Conservation (phyloP, 1,140 invertebrate genomes). For the Heliconius nattereri region DNA sequence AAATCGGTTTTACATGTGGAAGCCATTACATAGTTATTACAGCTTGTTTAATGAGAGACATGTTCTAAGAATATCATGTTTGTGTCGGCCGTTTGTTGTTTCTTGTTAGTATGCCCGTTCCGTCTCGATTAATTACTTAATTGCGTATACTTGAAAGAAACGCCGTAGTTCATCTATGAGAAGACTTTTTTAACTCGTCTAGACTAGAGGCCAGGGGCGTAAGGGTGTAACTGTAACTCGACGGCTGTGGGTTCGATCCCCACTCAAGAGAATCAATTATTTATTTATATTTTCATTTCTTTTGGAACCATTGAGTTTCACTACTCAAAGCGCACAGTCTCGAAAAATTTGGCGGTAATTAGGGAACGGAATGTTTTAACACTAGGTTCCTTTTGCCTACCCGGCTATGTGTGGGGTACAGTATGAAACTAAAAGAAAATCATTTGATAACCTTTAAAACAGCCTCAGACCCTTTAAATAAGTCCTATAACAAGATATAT, state of each 20-base stretch:
- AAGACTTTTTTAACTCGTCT: neutral
- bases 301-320: no score
- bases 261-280: no score
- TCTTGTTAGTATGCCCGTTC: slow-evolving; percentile 23
- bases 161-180: slow-evolving; percentile 22
- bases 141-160: slow-evolving; percentile 34
- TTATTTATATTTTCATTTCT: no score
- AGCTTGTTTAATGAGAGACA: slow-evolving; percentile 34
- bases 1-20: slow-evolving; percentile 26
- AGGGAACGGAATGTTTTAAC: no score
- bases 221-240: no score
- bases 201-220: neutral
- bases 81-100: slow-evolving; percentile 28
- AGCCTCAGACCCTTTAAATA: no score
- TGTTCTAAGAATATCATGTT: slow-evolving; percentile 38
- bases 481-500: neutral
- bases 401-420: no score
- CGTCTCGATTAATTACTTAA: slow-evolving; percentile 40
- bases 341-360: no score
- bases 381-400: no score
- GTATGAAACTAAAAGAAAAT: no score
- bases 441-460: neutral
- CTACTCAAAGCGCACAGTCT: no score
- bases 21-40: slow-evolving; percentile 30
- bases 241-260: no score